A percentile compares a stretch with the other conserved stretches of the same genome.
phyloP scores from a whole-genome alignment of 2,888 invertebrate species.

The Pachymerium ferrugineum region DNA sequence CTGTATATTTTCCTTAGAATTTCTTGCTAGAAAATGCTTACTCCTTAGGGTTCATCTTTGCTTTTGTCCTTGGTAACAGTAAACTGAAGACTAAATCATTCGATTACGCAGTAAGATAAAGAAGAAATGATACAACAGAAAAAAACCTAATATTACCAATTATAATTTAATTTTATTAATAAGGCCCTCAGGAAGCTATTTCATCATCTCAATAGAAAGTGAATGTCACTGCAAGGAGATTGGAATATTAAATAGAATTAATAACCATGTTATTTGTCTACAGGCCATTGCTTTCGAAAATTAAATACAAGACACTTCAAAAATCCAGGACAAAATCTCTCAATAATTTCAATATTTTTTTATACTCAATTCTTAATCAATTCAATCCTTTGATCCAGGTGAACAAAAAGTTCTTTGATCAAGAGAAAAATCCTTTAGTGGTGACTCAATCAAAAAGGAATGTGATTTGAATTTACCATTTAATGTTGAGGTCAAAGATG shows the following conservation, averaged over 20 bases:
- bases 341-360: not conserved
- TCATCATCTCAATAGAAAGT: not conserved
- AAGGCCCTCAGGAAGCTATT: not conserved
- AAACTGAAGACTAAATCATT: too few species aligned
- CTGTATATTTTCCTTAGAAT: too few species aligned
- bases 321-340: not conserved
- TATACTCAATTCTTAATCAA: not conserved
- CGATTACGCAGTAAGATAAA: not conserved
- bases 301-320: not conserved
- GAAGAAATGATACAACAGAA: not conserved
- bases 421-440: not conserved
- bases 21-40: too few species aligned
- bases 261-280: not conserved
- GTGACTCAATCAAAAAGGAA: not conserved
- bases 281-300: not conserved
- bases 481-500: not conserved
- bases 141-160: not conserved
- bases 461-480: slow-evolving; percentile 15
- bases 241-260: slow-evolving; percentile 1
- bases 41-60: too few species aligned
- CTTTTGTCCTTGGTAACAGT: too few species aligned
- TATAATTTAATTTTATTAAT: slow-evolving; percentile 13
- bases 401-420: not conserved
- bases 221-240: not conserved
- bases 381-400: not conserved